A percentile compares a stretch with the other conserved stretches of the same genome.
phyloP scores from a whole-genome alignment of 2,113 vertebrate species.

The Apodemus sylvaticus region DNA sequence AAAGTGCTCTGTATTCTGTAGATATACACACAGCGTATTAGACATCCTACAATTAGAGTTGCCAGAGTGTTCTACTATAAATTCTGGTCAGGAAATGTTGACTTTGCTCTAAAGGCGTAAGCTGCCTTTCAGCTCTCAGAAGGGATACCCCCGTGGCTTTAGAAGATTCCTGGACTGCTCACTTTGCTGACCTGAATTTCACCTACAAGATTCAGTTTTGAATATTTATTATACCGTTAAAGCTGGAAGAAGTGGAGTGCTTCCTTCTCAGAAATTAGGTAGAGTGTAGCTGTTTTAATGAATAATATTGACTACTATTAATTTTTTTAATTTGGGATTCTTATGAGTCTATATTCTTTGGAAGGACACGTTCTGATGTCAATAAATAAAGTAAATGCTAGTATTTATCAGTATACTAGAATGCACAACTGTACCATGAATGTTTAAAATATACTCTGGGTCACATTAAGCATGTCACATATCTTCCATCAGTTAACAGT shows the following conservation, averaged over 20 bases:
- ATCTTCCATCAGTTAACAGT: background rate
- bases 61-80: background rate
- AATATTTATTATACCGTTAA: background rate
- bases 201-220: background rate
- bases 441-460: background rate
- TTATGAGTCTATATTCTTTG: background rate
- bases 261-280: conserved; percentile 11
- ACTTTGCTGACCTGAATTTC: background rate
- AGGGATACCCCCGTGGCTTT: background rate
- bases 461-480: background rate
- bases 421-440: background rate
- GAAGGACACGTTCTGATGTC: background rate
- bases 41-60: background rate
- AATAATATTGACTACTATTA: background rate
- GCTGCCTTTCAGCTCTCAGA: background rate
- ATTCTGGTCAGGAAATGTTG: background rate
- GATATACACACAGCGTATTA: background rate
- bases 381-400: background rate
- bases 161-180: background rate
- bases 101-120: background rate
- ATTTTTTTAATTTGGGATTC: background rate
- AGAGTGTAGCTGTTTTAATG: background rate
- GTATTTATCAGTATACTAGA: background rate
- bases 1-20: background rate
- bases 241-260: background rate